Evolutionary conservation across 2,113 vertebrate species (phyloP).

Genomic region (Candoia aspera): DNA sequence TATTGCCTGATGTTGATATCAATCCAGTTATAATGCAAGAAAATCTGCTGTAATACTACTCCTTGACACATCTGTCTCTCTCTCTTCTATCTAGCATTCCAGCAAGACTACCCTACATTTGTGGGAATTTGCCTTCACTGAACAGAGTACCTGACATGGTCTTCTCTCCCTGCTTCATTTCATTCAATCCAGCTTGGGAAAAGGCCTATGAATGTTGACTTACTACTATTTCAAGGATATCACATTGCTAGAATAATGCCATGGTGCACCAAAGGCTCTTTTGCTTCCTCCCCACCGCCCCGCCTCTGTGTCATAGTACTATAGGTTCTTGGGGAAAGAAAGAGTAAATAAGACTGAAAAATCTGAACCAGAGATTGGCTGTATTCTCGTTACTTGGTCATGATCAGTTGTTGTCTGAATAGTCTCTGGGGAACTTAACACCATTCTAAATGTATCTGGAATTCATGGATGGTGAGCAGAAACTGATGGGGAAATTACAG

Average conservation of each 20-base stretch:
- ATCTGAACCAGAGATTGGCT: too few species aligned
- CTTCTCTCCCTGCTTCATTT: not conserved
- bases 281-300: too few species aligned
- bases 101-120: not conserved
- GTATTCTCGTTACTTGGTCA: too few species aligned
- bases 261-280: not conserved
- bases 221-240: not conserved
- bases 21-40: not conserved
- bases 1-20: not conserved
- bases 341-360: too few species aligned
- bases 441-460: not conserved
- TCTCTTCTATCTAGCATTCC: not conserved
- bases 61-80: not conserved
- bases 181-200: not conserved
- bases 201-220: not conserved
- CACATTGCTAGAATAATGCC: not conserved
- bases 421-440: not conserved
- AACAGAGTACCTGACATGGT: not conserved
- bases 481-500: too few species aligned
- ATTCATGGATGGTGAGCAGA: not conserved
- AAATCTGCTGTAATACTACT: not conserved
- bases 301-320: too few species aligned
- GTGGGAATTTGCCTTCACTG: not conserved
- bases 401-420: too few species aligned
- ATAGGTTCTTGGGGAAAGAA: too few species aligned